Percentiles rank a stretch among this genome's conserved stretches.
Conservation (phyloP, 1,140 invertebrate species). For the Neodiprion lecontei region DNA sequence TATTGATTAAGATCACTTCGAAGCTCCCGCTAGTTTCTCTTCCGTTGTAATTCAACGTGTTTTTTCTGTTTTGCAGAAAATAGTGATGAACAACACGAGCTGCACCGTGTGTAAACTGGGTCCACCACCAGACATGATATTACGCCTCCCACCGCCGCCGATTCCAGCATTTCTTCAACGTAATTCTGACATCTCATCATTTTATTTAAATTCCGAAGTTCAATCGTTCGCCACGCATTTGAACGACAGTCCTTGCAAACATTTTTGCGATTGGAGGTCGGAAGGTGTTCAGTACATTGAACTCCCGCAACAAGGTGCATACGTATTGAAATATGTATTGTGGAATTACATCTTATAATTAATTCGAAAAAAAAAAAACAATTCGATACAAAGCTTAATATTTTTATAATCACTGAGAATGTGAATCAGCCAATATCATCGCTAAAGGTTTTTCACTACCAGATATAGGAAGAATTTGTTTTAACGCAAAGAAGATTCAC, state of each 20-base stretch:
- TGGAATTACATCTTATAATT: too few relatives aligned
- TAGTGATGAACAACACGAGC: conserved; percentile 44
- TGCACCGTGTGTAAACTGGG: conserved; percentile 68
- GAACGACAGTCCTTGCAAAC: conserved; percentile 56
- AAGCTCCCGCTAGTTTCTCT: not conserved
- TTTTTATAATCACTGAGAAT: too few relatives aligned
- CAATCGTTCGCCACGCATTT: conserved; percentile 42
- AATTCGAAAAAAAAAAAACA: too few relatives aligned
- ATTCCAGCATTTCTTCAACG: conserved; percentile 74
- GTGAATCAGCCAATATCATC: too few relatives aligned
- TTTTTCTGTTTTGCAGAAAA: not conserved
- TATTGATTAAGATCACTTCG: too few relatives aligned
- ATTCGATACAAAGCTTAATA: too few relatives aligned
- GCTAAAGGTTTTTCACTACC: too few relatives aligned
- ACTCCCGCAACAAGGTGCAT: conserved; percentile 72
- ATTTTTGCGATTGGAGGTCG: conserved; percentile 60
- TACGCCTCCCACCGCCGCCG: conserved; percentile 82
- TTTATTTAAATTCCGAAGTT: conserved; percentile 44
- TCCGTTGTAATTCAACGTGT: not conserved
- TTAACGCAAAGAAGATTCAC: too few relatives aligned
- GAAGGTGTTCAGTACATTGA: conserved; percentile 77
- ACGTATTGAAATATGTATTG: not conserved
- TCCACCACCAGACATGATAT: conserved; percentile 80
- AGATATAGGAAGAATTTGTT: too few relatives aligned
- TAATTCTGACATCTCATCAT: conserved; percentile 38